Percentiles rank a stretch among this genome's conserved stretches.
phyloP scores from a whole-genome alignment of 2,888 invertebrate species.

The Rotaria socialis region DNA sequence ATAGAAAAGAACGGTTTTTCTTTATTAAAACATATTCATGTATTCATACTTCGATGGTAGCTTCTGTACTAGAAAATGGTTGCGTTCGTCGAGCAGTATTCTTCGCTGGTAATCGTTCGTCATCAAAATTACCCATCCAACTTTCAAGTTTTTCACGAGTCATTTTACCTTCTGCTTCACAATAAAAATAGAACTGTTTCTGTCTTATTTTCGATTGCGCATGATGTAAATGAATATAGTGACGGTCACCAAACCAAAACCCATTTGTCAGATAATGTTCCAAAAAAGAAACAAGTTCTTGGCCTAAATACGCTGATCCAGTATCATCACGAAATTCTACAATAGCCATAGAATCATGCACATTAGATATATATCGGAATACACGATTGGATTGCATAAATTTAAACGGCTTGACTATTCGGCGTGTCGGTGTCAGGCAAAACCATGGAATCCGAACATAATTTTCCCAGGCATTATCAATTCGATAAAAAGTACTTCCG shows the following conservation, averaged over 20 bases:
- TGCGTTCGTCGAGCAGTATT: not conserved
- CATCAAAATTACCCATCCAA: not conserved
- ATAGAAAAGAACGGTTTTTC: not conserved
- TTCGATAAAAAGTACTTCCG: not conserved
- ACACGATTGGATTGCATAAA: not conserved
- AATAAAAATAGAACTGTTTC: not conserved
- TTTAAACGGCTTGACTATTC: not conserved
- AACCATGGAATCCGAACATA: constrained; percentile 19
- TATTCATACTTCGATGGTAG: not conserved
- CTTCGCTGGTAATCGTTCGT: not conserved
- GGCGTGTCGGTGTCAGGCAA: not conserved
- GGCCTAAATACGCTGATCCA: not conserved
- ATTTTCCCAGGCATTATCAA: not conserved
- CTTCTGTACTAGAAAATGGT: not conserved
- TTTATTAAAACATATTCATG: not conserved
- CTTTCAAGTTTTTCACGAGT: not conserved
- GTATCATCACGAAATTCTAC: not conserved
- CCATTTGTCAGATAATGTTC: not conserved
- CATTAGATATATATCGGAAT: not conserved
- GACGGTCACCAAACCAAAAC: not conserved
- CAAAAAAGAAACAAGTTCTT: not conserved
- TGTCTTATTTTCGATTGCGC: not conserved
- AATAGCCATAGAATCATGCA: not conserved
- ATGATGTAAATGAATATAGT: not conserved
- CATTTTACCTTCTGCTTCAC: not conserved